These are phyloP conservation scores for Eidolon helvum DNA, from an alignment of 2,113 vertebrate genomes.

Conservation along the genomic window DNA sequence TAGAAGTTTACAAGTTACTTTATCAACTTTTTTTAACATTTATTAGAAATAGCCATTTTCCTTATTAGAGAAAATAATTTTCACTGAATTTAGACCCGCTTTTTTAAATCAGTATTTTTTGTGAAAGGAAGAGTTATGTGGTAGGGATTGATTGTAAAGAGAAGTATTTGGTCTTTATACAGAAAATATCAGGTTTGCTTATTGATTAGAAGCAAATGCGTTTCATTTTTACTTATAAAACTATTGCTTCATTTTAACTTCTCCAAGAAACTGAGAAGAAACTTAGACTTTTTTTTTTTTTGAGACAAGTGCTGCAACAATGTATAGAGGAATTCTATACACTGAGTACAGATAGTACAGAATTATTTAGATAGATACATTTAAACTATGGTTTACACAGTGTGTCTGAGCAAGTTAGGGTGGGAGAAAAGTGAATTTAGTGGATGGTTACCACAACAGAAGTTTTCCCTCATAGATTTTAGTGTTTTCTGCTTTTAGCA, in stretches of 20 bases:
- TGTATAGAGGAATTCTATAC: neutral
- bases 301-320: neutral
- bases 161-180: conserved; percentile 5
- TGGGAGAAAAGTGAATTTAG: neutral
- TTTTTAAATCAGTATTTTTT: conserved; percentile 24
- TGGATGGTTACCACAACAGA: neutral
- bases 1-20: neutral
- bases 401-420: neutral
- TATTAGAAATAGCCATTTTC: conserved; percentile 23
- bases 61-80: neutral
- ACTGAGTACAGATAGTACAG: neutral
- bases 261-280: conserved; percentile 24
- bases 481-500: neutral
- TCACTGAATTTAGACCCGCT: neutral
- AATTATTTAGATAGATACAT: conserved; percentile 14
- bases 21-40: neutral
- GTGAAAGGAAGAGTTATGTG: neutral
- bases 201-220: neutral
- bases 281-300: neutral
- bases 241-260: conserved; percentile 45
- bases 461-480: neutral
- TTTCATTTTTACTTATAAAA: neutral
- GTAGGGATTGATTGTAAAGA: neutral
- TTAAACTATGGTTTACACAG: neutral
- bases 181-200: conserved; percentile 27